Conservation (phyloP, 2,888 invertebrate genomes). For the Tipula helvola region DNA sequence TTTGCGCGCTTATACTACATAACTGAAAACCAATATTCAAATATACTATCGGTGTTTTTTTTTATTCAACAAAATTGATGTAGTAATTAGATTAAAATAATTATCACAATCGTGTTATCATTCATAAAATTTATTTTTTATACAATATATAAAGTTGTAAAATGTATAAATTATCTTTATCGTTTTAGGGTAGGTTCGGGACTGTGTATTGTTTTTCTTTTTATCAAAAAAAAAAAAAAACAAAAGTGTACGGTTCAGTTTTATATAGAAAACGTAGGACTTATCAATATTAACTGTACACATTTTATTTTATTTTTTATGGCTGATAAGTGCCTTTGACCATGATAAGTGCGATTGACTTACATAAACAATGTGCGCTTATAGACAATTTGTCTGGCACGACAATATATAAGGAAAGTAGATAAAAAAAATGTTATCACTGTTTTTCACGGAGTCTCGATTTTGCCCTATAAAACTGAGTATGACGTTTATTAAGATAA, state of each 20-base stretch:
- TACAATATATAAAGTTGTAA: neutral
- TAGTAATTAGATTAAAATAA: constrained; percentile 4
- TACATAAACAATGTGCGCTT: neutral
- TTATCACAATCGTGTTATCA: constrained; percentile 4
- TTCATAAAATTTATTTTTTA: neutral
- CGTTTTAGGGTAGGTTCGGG: neutral
- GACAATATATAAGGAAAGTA: neutral
- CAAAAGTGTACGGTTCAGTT: neutral
- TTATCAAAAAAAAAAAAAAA: neutral
- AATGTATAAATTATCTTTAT: neutral
- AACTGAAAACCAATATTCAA: neutral
- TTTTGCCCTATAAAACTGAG: neutral
- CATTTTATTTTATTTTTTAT: neutral
- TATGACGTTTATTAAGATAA: neutral
- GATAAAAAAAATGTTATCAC: neutral
- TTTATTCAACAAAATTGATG: neutral
- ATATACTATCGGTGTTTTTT: neutral
- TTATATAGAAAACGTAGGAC: neutral
- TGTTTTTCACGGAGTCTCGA: neutral
- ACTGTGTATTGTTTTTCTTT: neutral
- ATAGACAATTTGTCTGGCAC: neutral
- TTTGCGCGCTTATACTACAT: neutral
- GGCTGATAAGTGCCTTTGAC: neutral
- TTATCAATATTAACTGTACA: neutral
- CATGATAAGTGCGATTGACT: neutral